Base-by-base conservation (phyloP, 1,140 invertebrate species). In the Scaptomyza hsui region DNA sequence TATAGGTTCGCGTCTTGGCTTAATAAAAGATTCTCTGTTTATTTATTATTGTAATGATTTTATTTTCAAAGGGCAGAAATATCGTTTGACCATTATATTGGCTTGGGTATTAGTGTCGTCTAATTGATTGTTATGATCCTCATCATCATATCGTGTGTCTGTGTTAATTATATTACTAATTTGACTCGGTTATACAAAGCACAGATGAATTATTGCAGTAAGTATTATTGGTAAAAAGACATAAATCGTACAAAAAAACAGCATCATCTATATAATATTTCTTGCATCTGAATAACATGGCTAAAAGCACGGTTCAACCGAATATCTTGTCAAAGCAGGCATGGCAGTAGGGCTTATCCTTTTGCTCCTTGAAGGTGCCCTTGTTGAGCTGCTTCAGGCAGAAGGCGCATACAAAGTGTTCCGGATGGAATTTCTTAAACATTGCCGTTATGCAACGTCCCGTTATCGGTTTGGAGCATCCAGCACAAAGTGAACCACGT, bases 401-500 rank as follows among this genome's bases (percentile, higher is more conserved):
- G 92, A 99, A 99, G 1, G 98, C 98, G 60, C 90, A 91, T 6
- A 99, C 97, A 91, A 99, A 99, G 92, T 99, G 98, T 92, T 99
- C 98, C 0, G 98, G 98, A 92, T 99, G 98, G 93, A 99, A 99
- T 92, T 99, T 99, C 51, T 97, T 94, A 92, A 98, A 99, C 98
- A 99, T 99, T 55, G 98, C 98, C 2, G 98, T 99, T 90, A 99
- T 99, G 92, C 98, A 99, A 12, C 98, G 96, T 59, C 98, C 97
- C 65, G 97, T 97, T 89, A 99, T 99, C 10, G 98, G 98, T 90
- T 99, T 98, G 90, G 98, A 97, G 91, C 99, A 99, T 47, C 97
- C 97, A 71, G 98, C 97, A 92, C 98, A 99, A 0, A 99, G 93
- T 0, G 98, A 99, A 21, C 98, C 99, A 24, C 97, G 93, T 91